phyloP scores from a whole-genome alignment of 2,888 invertebrate genomes.

The Phyto melanocephala region DNA sequence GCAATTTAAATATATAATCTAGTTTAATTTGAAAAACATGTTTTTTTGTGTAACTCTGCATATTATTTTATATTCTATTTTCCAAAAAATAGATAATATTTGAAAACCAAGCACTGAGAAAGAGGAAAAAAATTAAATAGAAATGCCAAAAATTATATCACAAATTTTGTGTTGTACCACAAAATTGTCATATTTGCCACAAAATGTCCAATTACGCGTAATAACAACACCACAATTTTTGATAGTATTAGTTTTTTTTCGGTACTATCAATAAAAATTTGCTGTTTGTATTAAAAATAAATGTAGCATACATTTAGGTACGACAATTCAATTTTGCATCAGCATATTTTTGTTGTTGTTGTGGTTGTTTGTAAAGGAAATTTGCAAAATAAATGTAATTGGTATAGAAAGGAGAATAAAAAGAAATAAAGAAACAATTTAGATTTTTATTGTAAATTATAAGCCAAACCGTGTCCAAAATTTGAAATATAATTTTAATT shows the following conservation, averaged over 20 bases:
- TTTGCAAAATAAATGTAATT: neutral
- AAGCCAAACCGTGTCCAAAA: too few relatives aligned
- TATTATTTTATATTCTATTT: slow-evolving; percentile 29
- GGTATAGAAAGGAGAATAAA: too few relatives aligned
- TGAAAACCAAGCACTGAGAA: neutral
- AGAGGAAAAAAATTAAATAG: neutral
- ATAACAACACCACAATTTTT: slow-evolving; percentile 63
- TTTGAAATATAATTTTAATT: too few relatives aligned
- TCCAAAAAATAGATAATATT: slow-evolving; percentile 1
- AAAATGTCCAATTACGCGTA: slow-evolving; percentile 68
- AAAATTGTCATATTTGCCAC: slow-evolving; percentile 68
- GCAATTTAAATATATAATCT: slow-evolving; percentile 61
- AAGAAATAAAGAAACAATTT: too few relatives aligned
- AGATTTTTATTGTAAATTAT: too few relatives aligned
- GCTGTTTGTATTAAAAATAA: slow-evolving; percentile 26
- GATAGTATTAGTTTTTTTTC: slow-evolving; percentile 48
- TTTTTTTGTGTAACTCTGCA: slow-evolving; percentile 12
- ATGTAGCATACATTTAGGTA: slow-evolving; percentile 32
- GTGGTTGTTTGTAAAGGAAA: neutral
- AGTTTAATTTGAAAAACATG: slow-evolving; percentile 51
- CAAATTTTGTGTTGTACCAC: slow-evolving; percentile 65
- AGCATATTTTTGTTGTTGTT: neutral
- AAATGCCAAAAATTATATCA: slow-evolving; percentile 43
- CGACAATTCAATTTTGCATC: neutral
- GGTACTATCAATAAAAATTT: slow-evolving; percentile 20